A percentile compares a stretch with the other conserved stretches of the same genome.
Evolutionary conservation across 2,113 vertebrate genomes (phyloP).

Genomic region (Holacanthus passer): DNA sequence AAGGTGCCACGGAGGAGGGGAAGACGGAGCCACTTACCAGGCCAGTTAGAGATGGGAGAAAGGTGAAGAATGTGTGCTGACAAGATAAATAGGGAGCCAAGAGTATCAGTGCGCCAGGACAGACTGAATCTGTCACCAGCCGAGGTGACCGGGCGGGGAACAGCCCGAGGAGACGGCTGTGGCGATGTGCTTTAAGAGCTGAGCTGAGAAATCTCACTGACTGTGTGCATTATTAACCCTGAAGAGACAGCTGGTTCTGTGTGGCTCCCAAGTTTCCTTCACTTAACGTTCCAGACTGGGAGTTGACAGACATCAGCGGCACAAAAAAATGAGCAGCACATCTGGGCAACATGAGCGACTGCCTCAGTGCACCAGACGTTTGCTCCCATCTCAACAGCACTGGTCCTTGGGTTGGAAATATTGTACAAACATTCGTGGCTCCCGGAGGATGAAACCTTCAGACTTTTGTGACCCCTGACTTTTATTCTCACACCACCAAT

Average conservation of each 20-base stretch:
- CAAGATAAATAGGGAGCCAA: constrained; percentile 47
- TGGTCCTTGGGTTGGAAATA: background rate
- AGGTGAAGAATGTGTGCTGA: constrained; percentile 41
- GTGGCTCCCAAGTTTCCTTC: constrained; percentile 9
- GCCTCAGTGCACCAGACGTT: background rate
- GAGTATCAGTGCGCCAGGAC: constrained; percentile 9
- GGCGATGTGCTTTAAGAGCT: constrained; percentile 18
- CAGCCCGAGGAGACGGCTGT: constrained; percentile 16
- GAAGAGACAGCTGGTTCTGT: constrained; percentile 8
- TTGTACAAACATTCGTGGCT: background rate
- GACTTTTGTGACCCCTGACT: background rate
- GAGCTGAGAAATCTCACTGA: constrained; percentile 24
- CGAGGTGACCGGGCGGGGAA: constrained; percentile 19
- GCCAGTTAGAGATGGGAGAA: constrained; percentile 14
- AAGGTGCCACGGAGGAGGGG: background rate
- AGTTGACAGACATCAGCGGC: background rate
- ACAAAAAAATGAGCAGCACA: background rate
- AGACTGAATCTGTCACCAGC: constrained; percentile 45
- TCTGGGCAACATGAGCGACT: background rate
- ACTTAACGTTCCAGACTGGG: background rate
- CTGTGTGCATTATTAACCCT: constrained; percentile 15
- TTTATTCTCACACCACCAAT: background rate
- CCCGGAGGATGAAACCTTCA: background rate
- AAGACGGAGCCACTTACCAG: constrained; percentile 13
- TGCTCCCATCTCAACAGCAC: background rate